Conservation (phyloP, 30 jellyfish, hydroid and myxozoan species). For the Hydractinia echinata region DNA sequence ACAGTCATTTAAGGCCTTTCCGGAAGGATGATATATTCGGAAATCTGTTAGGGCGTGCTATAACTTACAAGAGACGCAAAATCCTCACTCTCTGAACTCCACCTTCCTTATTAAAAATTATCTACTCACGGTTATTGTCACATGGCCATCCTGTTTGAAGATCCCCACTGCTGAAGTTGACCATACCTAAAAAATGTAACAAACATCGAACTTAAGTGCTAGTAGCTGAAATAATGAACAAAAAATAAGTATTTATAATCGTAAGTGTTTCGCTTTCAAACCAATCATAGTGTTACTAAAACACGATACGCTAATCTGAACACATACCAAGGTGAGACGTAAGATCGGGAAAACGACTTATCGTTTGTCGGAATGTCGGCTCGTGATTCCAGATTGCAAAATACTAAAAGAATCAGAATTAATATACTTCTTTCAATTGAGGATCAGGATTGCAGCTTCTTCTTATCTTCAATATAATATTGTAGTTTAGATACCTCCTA, state of each 20-base stretch:
- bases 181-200: constrained; percentile 22
- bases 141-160: constrained; percentile 6
- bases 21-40: no score
- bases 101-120: background rate
- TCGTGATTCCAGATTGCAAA: constrained; percentile 40
- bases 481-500: no score
- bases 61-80: no score
- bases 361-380: constrained; percentile 16
- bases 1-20: no score
- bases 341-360: constrained; percentile 27
- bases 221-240: no score
- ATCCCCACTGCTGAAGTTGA: constrained; percentile 25
- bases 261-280: background rate
- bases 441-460: no score
- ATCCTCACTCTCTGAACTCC: no score
- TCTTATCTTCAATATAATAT: no score
- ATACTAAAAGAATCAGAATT: constrained; percentile 3
- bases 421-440: no score
- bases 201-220: no score
- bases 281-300: background rate
- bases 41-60: no score
- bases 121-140: constrained; percentile 19
- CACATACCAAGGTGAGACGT: constrained; percentile 32
- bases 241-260: background rate
- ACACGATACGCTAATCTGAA: background rate